Evolutionary conservation across 2,113 vertebrate genomes (phyloP).

Genomic region (Petromus typicus): DNA sequence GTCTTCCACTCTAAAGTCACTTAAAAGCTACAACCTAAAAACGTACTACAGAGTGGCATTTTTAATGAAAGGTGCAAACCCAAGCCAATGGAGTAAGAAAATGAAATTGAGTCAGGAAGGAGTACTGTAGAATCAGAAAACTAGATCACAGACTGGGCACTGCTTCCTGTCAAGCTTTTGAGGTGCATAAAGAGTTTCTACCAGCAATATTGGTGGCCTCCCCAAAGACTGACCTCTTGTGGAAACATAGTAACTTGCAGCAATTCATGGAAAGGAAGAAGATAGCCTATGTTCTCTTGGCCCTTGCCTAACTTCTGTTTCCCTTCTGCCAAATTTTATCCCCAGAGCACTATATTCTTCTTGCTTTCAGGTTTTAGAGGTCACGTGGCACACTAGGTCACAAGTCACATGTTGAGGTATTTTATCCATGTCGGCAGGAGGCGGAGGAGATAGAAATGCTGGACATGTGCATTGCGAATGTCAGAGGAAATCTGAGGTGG

Average conservation of each 20-base stretch:
- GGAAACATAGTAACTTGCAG: background rate
- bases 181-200: background rate
- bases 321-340: background rate
- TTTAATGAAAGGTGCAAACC: background rate
- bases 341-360: background rate
- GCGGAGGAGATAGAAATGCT: background rate
- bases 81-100: background rate
- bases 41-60: background rate
- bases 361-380: background rate
- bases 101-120: background rate
- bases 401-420: background rate
- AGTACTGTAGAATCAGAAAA: background rate
- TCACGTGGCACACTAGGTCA: background rate
- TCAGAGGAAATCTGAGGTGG: background rate
- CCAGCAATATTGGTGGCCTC: background rate
- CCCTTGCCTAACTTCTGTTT: background rate
- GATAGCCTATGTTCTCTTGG: background rate
- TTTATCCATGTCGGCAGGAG: background rate
- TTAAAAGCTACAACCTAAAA: constrained; percentile 25
- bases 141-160: background rate
- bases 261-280: background rate
- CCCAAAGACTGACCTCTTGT: background rate
- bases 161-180: background rate
- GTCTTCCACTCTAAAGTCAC: background rate
- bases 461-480: background rate